These are phyloP conservation scores for Mactra quadrangularis DNA, from an alignment of 1,140 invertebrate genomes.

Conservation along the genomic window DNA sequence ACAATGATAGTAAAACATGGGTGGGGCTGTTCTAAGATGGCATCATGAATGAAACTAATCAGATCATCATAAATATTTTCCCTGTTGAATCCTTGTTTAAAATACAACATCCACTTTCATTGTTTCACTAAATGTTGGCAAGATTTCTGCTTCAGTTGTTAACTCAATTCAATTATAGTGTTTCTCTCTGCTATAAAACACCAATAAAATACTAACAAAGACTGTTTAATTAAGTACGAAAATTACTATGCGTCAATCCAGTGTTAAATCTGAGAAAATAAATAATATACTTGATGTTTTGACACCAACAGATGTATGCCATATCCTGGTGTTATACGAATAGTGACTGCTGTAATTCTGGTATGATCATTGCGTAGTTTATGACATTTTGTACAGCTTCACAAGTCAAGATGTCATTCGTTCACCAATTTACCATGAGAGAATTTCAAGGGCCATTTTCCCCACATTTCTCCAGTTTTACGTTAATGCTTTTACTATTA, in stretches of 20 bases:
- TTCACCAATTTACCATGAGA: too few relatives aligned
- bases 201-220: constrained; percentile 46
- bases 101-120: too few relatives aligned
- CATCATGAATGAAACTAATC: too few relatives aligned
- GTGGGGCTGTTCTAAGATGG: too few relatives aligned
- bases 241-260: constrained; percentile 37
- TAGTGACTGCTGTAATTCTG: background rate
- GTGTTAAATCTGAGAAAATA: background rate
- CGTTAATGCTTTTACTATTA: too few relatives aligned
- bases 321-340: background rate
- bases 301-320: background rate
- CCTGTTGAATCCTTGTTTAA: too few relatives aligned
- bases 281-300: background rate
- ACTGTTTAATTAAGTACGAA: constrained; percentile 29
- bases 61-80: too few relatives aligned
- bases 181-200: constrained; percentile 28
- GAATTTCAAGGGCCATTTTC: too few relatives aligned
- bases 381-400: background rate
- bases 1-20: too few relatives aligned
- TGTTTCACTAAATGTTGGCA: too few relatives aligned
- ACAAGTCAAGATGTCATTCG: background rate
- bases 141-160: constrained; percentile 18
- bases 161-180: constrained; percentile 30
- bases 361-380: background rate
- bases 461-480: too few relatives aligned